phyloP scores from a whole-genome alignment of 2,797 vertebrate genomes.

The Ceryle rudis region DNA sequence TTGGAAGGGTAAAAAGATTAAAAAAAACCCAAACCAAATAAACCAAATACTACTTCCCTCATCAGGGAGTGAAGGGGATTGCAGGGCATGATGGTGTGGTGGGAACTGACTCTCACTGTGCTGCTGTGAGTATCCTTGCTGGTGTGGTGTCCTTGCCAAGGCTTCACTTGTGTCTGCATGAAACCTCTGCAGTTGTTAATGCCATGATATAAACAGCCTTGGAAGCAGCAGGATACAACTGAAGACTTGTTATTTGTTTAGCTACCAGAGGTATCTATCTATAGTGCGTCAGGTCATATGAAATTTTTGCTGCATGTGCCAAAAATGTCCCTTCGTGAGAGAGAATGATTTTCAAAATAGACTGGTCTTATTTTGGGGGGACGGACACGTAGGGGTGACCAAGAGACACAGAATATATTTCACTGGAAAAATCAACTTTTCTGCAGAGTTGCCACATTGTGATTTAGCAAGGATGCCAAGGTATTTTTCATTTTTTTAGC shows the following conservation, averaged over 20 bases:
- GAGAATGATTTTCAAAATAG: not conserved
- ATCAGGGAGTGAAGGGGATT: not conserved
- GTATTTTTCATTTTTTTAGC: not conserved
- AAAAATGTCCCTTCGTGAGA: not conserved
- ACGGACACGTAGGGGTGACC: fast-evolving
- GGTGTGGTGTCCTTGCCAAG: not conserved
- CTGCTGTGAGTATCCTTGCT: not conserved
- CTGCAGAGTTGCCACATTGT: not conserved
- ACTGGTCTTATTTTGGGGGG: not conserved
- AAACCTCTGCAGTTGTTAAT: not conserved
- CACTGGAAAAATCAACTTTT: not conserved
- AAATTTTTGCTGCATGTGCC: not conserved
- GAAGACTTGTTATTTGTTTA: not conserved
- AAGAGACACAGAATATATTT: not conserved
- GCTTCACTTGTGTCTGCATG: not conserved
- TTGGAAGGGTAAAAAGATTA: not conserved
- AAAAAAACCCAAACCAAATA: too few species aligned
- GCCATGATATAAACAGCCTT: not conserved
- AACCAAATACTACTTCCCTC: not conserved
- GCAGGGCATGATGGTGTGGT: fast-evolving
- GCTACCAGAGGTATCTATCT: not conserved
- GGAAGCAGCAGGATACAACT: not conserved
- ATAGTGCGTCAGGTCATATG: not conserved
- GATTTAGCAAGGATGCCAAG: not conserved
- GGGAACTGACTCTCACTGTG: not conserved